Percentiles rank a stretch among this genome's conserved stretches.
phyloP scores from a whole-genome alignment of 1,140 invertebrate species.

The Drosophila arawakana region DNA sequence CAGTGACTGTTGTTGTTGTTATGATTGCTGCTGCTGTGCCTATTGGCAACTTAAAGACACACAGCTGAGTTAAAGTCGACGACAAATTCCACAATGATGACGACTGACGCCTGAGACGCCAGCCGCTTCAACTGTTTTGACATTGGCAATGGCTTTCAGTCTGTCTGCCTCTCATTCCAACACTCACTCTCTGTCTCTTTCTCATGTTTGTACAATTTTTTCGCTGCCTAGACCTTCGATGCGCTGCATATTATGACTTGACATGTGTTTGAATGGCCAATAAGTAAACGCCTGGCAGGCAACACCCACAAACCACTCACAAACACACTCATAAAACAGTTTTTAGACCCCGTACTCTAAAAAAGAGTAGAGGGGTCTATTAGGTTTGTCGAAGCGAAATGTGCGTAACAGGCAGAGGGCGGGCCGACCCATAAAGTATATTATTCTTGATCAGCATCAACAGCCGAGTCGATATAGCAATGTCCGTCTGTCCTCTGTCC shows the following conservation, averaged over 20 bases:
- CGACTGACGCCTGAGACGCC: slow-evolving; percentile 59
- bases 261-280: slow-evolving; percentile 65
- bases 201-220: not conserved
- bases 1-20: slow-evolving; percentile 53
- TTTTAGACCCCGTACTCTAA: too few species aligned
- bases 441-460: too few species aligned
- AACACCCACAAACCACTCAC: slow-evolving; percentile 39
- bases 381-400: too few species aligned
- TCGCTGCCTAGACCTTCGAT: slow-evolving; percentile 40
- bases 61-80: slow-evolving; percentile 44
- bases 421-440: too few species aligned
- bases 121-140: slow-evolving; percentile 29
- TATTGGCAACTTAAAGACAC: slow-evolving; percentile 31
- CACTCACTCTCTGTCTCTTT: not conserved
- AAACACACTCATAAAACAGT: slow-evolving; percentile 32
- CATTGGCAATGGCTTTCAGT: slow-evolving; percentile 57
- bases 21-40: slow-evolving; percentile 39
- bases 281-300: slow-evolving; percentile 53
- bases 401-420: too few species aligned
- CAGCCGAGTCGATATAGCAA: too few species aligned
- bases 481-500: too few species aligned
- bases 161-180: slow-evolving; percentile 10
- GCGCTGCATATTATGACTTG: slow-evolving; percentile 53
- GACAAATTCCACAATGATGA: slow-evolving; percentile 73
- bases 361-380: too few species aligned